Conservation (phyloP, 2,888 invertebrate genomes). For the Nomada hirtipes region DNA sequence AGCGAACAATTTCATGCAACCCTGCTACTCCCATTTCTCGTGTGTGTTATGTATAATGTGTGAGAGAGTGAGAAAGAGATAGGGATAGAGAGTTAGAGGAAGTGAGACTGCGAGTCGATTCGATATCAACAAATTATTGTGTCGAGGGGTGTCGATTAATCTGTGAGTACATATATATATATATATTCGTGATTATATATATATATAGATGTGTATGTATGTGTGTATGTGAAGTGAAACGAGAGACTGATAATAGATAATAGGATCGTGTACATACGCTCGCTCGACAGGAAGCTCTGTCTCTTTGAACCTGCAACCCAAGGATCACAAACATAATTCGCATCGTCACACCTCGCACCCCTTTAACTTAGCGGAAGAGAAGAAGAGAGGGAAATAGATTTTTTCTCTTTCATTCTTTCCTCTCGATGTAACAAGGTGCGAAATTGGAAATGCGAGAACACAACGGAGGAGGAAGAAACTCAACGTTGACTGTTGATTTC, state of each 20-base stretch:
- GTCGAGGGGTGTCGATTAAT: slow-evolving; percentile 59
- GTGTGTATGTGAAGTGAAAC: slow-evolving; percentile 60
- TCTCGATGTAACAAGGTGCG: slow-evolving; percentile 9
- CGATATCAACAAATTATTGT: slow-evolving; percentile 55
- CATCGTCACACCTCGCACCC: slow-evolving; percentile 74
- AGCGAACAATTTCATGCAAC: slow-evolving; percentile 35
- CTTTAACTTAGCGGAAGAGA: slow-evolving; percentile 55
- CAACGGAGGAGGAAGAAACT: neutral
- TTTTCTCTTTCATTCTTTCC: no score
- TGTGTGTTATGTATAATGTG: neutral
- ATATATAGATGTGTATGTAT: slow-evolving; percentile 43
- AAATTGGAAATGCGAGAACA: slow-evolving; percentile 6
- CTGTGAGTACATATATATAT: no score
- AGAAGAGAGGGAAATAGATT: neutral
- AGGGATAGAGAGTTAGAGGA: neutral
- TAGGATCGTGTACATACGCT: slow-evolving; percentile 90
- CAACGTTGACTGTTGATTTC: neutral
- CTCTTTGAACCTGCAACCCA: slow-evolving; percentile 93
- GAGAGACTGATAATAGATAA: slow-evolving; percentile 80
- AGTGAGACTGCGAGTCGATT: slow-evolving; percentile 20
- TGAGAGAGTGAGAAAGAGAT: neutral
- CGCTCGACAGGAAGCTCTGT: slow-evolving; percentile 92
- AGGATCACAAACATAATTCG: slow-evolving; percentile 80
- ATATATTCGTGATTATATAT: slow-evolving; percentile 20
- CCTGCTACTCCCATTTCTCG: neutral